A percentile compares a stretch with the other conserved stretches of the same genome.
These are phyloP conservation scores for Heliopora coerulea DNA, from an alignment of 92 coral and sea anemone species.

Conservation along the genomic window DNA sequence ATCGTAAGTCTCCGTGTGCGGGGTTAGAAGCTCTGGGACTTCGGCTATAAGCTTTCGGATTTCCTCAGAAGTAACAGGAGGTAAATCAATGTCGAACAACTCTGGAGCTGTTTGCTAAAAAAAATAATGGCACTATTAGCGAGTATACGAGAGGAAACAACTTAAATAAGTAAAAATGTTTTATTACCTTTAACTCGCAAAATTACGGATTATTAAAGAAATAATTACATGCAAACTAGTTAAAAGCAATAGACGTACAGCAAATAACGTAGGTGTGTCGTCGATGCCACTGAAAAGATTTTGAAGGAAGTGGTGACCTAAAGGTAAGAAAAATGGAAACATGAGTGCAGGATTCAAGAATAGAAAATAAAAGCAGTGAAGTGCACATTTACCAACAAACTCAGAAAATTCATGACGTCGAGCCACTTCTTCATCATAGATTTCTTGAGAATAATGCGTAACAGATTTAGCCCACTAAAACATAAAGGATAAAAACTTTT, in stretches of 20 bases:
- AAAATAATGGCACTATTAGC: background rate
- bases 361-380: background rate
- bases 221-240: background rate
- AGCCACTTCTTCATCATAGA: slow-evolving; percentile 71
- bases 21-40: slow-evolving; percentile 60
- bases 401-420: slow-evolving; percentile 77
- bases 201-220: background rate
- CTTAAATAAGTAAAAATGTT: too few relatives aligned
- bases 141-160: too few relatives aligned
- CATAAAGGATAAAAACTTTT: background rate
- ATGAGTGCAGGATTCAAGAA: background rate
- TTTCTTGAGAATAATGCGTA: slow-evolving; percentile 62
- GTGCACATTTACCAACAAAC: slow-evolving; percentile 60
- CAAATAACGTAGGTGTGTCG: slow-evolving; percentile 81
- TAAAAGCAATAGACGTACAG: slow-evolving; percentile 69
- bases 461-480: slow-evolving; percentile 79
- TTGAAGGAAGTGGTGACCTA: slow-evolving; percentile 90
- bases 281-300: slow-evolving; percentile 77
- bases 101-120: slow-evolving; percentile 65
- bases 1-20: background rate
- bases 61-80: slow-evolving; percentile 72
- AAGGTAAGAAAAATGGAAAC: background rate
- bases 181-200: background rate
- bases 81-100: slow-evolving; percentile 70
- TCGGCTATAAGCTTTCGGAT: slow-evolving; percentile 60